phyloP scores from a whole-genome alignment of 2,797 vertebrate species.

The Chelmon rostratus region DNA sequence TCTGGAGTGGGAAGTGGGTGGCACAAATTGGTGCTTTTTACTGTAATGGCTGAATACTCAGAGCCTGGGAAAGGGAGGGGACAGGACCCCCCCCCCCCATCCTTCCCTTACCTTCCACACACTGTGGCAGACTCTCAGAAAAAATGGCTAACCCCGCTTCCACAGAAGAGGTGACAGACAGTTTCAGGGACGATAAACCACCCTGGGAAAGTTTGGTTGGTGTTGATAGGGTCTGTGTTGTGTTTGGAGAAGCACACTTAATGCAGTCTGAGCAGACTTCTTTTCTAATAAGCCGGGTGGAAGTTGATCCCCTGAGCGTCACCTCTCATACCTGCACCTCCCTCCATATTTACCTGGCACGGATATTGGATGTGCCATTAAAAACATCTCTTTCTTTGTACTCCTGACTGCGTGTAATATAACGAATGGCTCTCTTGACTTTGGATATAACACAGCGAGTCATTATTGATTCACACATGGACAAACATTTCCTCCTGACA shows the following conservation, averaged over 20 bases:
- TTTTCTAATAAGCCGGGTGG: slow-evolving; percentile 72
- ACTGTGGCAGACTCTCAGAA: slow-evolving; percentile 26
- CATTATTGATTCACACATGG: slow-evolving; percentile 79
- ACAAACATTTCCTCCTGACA: slow-evolving; percentile 84
- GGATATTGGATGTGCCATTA: slow-evolving; percentile 68
- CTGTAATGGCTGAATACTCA: slow-evolving; percentile 81
- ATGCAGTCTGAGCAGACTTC: slow-evolving; percentile 62
- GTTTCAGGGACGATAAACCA: slow-evolving; percentile 65
- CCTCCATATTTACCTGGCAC: slow-evolving; percentile 59
- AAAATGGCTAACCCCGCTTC: slow-evolving; percentile 65
- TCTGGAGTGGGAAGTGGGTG: slow-evolving; percentile 72
- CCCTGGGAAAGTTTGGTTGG: slow-evolving; percentile 67
- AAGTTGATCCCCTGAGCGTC: slow-evolving; percentile 60
- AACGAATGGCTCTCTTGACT: slow-evolving; percentile 80
- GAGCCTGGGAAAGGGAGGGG: slow-evolving; percentile 62
- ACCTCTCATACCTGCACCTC: slow-evolving; percentile 49
- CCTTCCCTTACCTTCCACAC: slow-evolving; percentile 43
- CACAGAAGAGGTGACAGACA: slow-evolving; percentile 65
- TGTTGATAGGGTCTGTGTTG: slow-evolving; percentile 72
- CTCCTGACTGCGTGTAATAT: slow-evolving; percentile 63
- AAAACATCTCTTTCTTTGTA: slow-evolving; percentile 63
- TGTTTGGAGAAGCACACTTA: slow-evolving; percentile 64
- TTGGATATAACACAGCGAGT: slow-evolving; percentile 74
- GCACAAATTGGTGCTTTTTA: slow-evolving; percentile 83
- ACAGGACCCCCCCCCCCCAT: slow-evolving; percentile 39